Percentiles rank a stretch among this genome's conserved stretches.
These are phyloP conservation scores for Amyelois transitella DNA, from an alignment of 1,140 invertebrate genomes.

Conservation along the genomic window DNA sequence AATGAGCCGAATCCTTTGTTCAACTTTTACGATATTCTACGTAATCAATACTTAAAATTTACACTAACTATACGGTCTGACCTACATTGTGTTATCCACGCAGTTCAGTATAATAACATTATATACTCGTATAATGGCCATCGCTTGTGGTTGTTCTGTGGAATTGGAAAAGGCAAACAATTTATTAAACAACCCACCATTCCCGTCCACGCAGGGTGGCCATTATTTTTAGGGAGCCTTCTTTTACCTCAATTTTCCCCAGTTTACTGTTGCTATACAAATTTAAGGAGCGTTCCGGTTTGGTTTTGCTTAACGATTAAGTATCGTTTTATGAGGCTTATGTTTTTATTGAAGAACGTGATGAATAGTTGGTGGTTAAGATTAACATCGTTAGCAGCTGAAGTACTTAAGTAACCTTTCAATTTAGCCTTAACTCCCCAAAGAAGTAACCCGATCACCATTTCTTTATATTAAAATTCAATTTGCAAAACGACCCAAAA, in stretches of 20 bases:
- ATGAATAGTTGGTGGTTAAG: background rate
- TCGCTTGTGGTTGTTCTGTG: conserved; percentile 20
- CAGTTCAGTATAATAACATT: too few species aligned
- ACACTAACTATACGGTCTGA: too few species aligned
- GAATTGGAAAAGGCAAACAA: conserved; percentile 63
- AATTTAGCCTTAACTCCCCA: too few species aligned
- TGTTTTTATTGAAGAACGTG: background rate
- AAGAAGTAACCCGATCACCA: too few species aligned
- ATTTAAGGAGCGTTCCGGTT: conserved; percentile 37
- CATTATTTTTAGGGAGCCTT: conserved; percentile 61
- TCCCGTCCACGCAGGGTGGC: conserved; percentile 31
- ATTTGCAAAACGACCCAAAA: too few species aligned
- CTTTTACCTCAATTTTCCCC: conserved; percentile 54
- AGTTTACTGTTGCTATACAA: conserved; percentile 56
- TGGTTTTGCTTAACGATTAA: conserved; percentile 34
- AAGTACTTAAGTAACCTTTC: too few species aligned
- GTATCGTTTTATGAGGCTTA: background rate
- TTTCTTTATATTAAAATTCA: too few species aligned
- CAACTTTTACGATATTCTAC: too few species aligned
- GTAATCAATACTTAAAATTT: too few species aligned
- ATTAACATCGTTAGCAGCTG: too few species aligned
- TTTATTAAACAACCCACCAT: conserved; percentile 49
- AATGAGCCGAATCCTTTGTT: too few species aligned
- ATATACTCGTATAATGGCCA: too few species aligned
- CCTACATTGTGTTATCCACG: background rate